A percentile compares a stretch with the other conserved stretches of the same genome.
Evolutionary conservation across 1,140 invertebrate species (phyloP).

Genomic region (Lasaia peninsularis): DNA sequence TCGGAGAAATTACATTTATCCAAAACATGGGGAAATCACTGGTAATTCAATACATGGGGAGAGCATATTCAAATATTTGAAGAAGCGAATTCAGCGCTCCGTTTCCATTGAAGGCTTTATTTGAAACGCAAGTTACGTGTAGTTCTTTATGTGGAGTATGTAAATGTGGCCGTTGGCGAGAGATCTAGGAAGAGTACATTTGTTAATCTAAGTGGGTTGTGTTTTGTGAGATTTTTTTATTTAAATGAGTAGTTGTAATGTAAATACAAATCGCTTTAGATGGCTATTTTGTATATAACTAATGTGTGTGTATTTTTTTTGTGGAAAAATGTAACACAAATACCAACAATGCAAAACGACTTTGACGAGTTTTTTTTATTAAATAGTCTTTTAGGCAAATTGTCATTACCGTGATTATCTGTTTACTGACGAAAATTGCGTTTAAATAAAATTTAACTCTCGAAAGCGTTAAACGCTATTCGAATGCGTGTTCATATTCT

Average conservation of each 20-base stretch:
- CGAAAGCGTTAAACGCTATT: too few relatives aligned
- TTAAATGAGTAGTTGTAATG: slow-evolving; percentile 16
- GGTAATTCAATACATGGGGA: slow-evolving; percentile 60
- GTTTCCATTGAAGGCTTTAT: slow-evolving; percentile 10
- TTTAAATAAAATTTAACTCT: too few relatives aligned
- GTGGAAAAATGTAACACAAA: too few relatives aligned
- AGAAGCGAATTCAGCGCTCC: slow-evolving; percentile 10
- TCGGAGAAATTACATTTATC: slow-evolving; percentile 71
- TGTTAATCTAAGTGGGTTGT: slow-evolving; percentile 9
- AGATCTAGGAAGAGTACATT: slow-evolving; percentile 1
- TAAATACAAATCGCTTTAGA: neutral
- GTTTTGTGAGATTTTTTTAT: slow-evolving; percentile 6
- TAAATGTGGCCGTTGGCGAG: slow-evolving; percentile 7
- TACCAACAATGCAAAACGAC: too few relatives aligned
- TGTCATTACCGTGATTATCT: too few relatives aligned
- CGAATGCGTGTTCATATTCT: too few relatives aligned
- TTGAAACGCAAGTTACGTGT: slow-evolving; percentile 9
- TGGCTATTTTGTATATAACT: neutral
- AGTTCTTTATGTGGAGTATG: slow-evolving; percentile 10
- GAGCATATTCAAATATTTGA: slow-evolving; percentile 12
- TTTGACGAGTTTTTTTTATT: too few relatives aligned
- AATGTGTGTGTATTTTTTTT: too few relatives aligned
- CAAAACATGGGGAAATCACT: slow-evolving; percentile 63
- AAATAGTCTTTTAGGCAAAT: too few relatives aligned
- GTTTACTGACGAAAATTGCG: too few relatives aligned